Conservation (phyloP, 2,113 vertebrate genomes). For the Phoxinus phoxinus region DNA sequence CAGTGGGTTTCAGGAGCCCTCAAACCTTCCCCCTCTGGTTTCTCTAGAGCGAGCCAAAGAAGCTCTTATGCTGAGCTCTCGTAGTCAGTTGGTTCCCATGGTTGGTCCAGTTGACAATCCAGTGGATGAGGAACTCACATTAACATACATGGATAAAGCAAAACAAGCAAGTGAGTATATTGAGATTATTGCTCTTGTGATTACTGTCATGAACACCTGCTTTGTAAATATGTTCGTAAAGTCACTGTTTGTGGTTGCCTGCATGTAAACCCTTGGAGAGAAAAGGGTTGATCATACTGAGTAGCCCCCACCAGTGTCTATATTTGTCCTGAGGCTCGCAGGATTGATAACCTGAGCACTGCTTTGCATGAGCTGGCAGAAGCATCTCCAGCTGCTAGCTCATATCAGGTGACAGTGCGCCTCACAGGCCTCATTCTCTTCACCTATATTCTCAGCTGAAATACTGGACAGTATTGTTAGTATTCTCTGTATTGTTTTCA, state of each 20-base stretch:
- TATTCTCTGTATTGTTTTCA: constrained; percentile 3
- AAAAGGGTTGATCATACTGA: constrained; percentile 1
- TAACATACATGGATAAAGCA: constrained; percentile 92
- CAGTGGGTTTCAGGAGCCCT: constrained; percentile 74
- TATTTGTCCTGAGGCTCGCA: constrained; percentile 60
- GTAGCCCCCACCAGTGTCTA: constrained; percentile 53
- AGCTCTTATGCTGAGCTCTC: constrained; percentile 81
- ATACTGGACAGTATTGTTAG: not conserved
- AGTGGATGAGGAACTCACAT: constrained; percentile 91
- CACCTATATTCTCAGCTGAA: constrained; percentile 5
- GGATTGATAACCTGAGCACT: constrained; percentile 64
- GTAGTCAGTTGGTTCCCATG: constrained; percentile 92
- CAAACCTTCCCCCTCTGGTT: constrained; percentile 71
- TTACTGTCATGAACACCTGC: not conserved
- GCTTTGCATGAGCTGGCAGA: constrained; percentile 71
- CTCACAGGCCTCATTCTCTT: constrained; percentile 21
- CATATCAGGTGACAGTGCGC: constrained; percentile 70
- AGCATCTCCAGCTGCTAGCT: constrained; percentile 81
- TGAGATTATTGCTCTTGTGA: not conserved
- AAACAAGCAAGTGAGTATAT: constrained; percentile 96
- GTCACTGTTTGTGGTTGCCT: constrained; percentile 27
- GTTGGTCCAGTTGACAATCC: constrained; percentile 93
- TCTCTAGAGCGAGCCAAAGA: constrained; percentile 87
- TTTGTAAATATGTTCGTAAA: constrained; percentile 23
- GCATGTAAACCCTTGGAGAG: constrained; percentile 48